Base-by-base conservation (phyloP, 30 jellyfish, hydroid and myxozoan genomes). In the Sanderia malayensis region DNA sequence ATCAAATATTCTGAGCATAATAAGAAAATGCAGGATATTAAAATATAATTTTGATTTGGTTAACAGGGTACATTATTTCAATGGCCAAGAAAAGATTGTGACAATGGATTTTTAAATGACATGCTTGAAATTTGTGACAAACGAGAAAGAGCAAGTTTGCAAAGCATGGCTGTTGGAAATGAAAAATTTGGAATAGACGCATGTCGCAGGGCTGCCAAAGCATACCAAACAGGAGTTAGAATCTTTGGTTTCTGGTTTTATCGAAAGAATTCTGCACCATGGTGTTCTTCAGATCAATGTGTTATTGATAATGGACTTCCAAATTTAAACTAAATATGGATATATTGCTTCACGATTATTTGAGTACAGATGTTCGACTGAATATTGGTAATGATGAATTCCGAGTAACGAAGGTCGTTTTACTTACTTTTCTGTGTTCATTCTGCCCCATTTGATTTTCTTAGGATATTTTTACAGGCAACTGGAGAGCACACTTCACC, bases 31-130 rank as follows among this genome's bases (percentile, higher is more conserved):
- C 55, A 41, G 15, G 55, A 41, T 41, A 15, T 41, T 41, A 6
- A 15, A 8, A 6, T 41, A 15, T 41, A 15, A 41, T 41, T 8
- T 41, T 8, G 11, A 41, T 6, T 8, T 41, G 55, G 15, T 6
- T 41, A 15, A 15, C 15, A 71, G 83, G 83, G 83, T 13, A 25
- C 83, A 10, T 61, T 31, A 28, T 71, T 22, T 34, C 31, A 66
- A 18, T 71, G 83, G 83, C 72, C 83, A 18, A 57, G 83, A 31
- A n/a, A 17, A 2, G 83, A 71, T 24, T 71, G 83, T 33, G 83
- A 71, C 41, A 19, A 15, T 17, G 83, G 83, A 15, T 71, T 71
- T 33, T 30, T 47, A 13, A 71, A 71, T 44, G 71, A 47, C 58
- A 71, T 47, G 83, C 19, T 71, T 20, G 83, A 69, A 10, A 69